phyloP scores from a whole-genome alignment of 2,113 vertebrate genomes.

The Natator depressus region DNA sequence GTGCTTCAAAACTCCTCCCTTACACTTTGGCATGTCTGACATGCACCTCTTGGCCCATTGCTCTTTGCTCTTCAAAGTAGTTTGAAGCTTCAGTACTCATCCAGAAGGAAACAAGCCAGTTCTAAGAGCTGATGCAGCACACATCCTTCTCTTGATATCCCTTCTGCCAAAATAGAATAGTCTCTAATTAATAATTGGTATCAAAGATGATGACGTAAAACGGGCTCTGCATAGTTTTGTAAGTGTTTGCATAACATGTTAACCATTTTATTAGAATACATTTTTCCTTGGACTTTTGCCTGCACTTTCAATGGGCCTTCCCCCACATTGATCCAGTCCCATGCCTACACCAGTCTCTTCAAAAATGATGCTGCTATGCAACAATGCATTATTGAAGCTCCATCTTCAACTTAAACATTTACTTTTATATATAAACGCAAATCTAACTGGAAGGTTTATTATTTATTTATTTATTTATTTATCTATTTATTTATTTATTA shows the following conservation, averaged over 20 bases:
- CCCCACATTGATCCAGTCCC: slow-evolving; percentile 38
- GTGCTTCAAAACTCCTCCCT: slow-evolving; percentile 63
- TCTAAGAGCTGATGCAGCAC: neutral
- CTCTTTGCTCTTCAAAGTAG: slow-evolving; percentile 44
- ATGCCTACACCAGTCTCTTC: slow-evolving; percentile 32
- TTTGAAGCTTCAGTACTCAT: slow-evolving; percentile 58
- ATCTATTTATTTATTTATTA: neutral
- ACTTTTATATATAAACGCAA: neutral
- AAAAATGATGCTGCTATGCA: slow-evolving; percentile 21
- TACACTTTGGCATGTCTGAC: slow-evolving; percentile 58
- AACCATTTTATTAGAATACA: slow-evolving; percentile 51
- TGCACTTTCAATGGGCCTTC: neutral
- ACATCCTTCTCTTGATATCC: slow-evolving; percentile 29
- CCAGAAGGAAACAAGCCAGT: slow-evolving; percentile 59
- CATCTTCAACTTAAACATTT: neutral
- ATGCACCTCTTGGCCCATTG: slow-evolving; percentile 41
- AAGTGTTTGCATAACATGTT: slow-evolving; percentile 67
- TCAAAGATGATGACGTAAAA: slow-evolving; percentile 62
- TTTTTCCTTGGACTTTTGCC: slow-evolving; percentile 50
- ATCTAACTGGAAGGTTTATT: neutral
- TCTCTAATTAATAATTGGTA: slow-evolving; percentile 68
- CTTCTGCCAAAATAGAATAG: slow-evolving; percentile 57
- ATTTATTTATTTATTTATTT: neutral
- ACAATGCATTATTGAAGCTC: neutral
- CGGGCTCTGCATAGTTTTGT: slow-evolving; percentile 53